Conservation (phyloP, 1,140 invertebrate species). For the Lanistes nyassanus region DNA sequence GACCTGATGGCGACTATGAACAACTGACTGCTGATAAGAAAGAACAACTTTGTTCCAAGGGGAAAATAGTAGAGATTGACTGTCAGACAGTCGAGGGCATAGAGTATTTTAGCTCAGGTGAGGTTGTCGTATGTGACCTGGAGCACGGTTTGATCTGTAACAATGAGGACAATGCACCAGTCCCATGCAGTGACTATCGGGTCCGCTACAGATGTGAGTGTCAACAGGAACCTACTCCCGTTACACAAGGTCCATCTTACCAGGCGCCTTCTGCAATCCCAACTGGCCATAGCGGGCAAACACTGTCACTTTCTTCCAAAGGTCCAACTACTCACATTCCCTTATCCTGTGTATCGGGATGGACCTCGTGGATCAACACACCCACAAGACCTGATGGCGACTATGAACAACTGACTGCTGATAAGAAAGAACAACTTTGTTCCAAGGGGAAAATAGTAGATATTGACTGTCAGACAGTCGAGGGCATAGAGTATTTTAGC, state of each 20-base stretch:
- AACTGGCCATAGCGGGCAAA: constrained; percentile 34
- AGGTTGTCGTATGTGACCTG: constrained; percentile 24
- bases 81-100: constrained; percentile 22
- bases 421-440: constrained; percentile 34
- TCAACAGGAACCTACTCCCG: not conserved
- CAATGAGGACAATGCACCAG: constrained; percentile 19
- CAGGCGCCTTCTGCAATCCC: not conserved
- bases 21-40: constrained; percentile 39
- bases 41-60: constrained; percentile 43
- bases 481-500: constrained; percentile 23
- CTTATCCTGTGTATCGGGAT: constrained; percentile 33
- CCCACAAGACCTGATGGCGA: constrained; percentile 38
- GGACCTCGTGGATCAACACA: constrained; percentile 58
- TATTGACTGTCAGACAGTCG: constrained; percentile 49
- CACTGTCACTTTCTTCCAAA: not conserved
- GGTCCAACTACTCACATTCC: constrained; percentile 6
- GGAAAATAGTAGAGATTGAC: constrained; percentile 35
- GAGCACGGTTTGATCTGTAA: constrained; percentile 29
- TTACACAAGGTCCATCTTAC: not conserved
- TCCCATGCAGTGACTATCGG: constrained; percentile 59
- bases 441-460: constrained; percentile 35
- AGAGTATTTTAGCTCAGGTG: constrained; percentile 20
- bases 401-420: constrained; percentile 37
- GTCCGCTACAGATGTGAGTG: constrained; percentile 58
- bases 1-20: constrained; percentile 41